Conservation (phyloP, 2,888 invertebrate species). For the Tetranychus piercei region DNA sequence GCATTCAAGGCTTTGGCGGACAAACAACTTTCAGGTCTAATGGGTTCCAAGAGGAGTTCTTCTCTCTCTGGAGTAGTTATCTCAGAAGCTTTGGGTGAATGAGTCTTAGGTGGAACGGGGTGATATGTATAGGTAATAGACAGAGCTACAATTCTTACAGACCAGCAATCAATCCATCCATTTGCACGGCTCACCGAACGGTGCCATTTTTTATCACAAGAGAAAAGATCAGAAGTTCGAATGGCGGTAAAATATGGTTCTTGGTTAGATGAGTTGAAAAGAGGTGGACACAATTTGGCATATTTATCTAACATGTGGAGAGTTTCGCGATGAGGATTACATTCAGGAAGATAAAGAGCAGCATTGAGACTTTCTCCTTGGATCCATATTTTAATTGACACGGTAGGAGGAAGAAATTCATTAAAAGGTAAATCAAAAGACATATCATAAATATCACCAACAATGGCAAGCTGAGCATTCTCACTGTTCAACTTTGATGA, state of each 20-base stretch:
- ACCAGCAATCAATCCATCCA: slow-evolving; percentile 94
- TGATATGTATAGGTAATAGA: slow-evolving; percentile 80
- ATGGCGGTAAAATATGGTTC: not conserved
- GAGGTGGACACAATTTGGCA: slow-evolving; percentile 50
- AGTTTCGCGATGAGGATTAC: slow-evolving; percentile 64
- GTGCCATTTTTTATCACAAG: slow-evolving; percentile 45
- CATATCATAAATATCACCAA: slow-evolving; percentile 77
- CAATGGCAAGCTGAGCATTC: slow-evolving; percentile 58
- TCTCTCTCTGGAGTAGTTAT: slow-evolving; percentile 86
- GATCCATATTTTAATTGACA: slow-evolving; percentile 76
- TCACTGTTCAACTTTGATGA: slow-evolving; percentile 44
- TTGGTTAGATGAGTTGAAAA: not conserved
- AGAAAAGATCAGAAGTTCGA: slow-evolving; percentile 7
- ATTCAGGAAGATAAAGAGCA: slow-evolving; percentile 72
- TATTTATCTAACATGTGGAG: slow-evolving; percentile 67
- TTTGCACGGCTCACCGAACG: slow-evolving; percentile 52
- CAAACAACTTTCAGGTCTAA: slow-evolving; percentile 44
- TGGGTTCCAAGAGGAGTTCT: slow-evolving; percentile 72
- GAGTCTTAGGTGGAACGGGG: slow-evolving; percentile 70
- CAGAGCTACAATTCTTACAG: slow-evolving; percentile 76
- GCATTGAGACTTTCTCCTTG: slow-evolving; percentile 86
- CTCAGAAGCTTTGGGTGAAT: slow-evolving; percentile 60
- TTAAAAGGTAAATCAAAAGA: slow-evolving; percentile 83
- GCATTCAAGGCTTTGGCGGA: not conserved
- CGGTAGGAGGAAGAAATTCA: slow-evolving; percentile 75